Evolutionary conservation across 2,888 invertebrate species (phyloP), one percentile per base, ranked within the genome.

Genomic region (Apodemia hepburni): DNA sequence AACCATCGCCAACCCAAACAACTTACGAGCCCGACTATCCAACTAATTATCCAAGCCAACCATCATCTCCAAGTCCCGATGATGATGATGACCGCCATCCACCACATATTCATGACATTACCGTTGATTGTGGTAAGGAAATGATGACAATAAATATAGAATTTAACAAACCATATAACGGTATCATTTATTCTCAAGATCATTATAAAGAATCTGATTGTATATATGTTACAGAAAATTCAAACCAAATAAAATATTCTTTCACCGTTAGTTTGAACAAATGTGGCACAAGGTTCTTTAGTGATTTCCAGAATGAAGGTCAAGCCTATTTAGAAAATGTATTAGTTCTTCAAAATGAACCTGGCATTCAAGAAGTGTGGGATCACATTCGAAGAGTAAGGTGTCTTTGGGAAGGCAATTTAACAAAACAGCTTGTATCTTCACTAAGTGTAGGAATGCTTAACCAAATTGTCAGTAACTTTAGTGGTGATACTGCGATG

Each of bases 401-500:
- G 63, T 97, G 97, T 79, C 84, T 96, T 12, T 97, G 96, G 96
- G 96, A 96, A 89, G 96, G 96, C 17, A 96, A 95, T 72, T 84
- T 96, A 61, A 96, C 95, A 62, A 95, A 96, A 73, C 94, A 95
- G 15, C 81, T 96, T 60, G 93, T 95, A 0, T 95, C 95, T 0
- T 95, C 95, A 17, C 85, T 97, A 22, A 95, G 94, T 71, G 95
- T 97, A 0, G 96, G 96, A 35, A 96, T 96, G 95, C 81, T 96
- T 69, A 95, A 94, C 70, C 95, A 96, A 76, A 95, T 96, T 71
- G 95, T 96, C 11, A 95, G 96, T 64, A 96, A 96, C 61, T 97
- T 97, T 82, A 96, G 95, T 70, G 96, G 96, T n/a, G 96, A 97
- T 69, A 96, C 96, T 0, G 96, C 96, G 0, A 94, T 95, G 83